A percentile compares a stretch with the other conserved stretches of the same genome.
Evolutionary conservation across 1,140 invertebrate genomes (phyloP).

Genomic region (Neodiprion virginianus): DNA sequence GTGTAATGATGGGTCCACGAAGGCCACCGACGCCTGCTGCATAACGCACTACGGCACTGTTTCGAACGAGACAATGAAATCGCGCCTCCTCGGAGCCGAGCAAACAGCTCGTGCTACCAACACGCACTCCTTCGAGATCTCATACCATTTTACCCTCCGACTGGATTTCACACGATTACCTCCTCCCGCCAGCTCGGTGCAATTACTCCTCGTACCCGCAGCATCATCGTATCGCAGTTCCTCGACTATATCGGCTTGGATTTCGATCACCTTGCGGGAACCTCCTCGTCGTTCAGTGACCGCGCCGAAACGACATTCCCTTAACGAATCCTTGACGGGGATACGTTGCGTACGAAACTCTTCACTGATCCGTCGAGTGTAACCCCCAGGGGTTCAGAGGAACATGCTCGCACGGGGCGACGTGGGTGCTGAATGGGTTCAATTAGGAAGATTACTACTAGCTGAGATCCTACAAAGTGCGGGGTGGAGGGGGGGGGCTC

Average conservation of each 20-base stretch:
- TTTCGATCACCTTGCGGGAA: no score
- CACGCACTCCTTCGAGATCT: not conserved
- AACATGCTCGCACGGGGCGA: not conserved
- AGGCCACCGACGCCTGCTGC: conserved; percentile 21
- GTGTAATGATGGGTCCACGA: conserved; percentile 37
- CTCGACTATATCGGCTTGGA: no score
- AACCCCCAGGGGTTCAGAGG: not conserved
- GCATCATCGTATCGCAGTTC: no score
- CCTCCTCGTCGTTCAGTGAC: no score
- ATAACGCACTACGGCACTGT: conserved; percentile 27
- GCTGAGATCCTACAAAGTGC: conserved; percentile 28
- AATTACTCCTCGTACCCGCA: no score
- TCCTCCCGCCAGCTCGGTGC: not conserved
- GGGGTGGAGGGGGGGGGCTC: conserved; percentile 23
- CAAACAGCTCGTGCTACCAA: not conserved
- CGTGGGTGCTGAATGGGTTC: conserved; percentile 12
- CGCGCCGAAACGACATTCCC: no score
- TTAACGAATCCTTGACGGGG: not conserved
- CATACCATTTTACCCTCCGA: not conserved
- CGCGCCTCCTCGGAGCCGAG: conserved; percentile 24
- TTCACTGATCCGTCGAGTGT: not conserved
- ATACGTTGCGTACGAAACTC: not conserved
- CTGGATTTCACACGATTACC: conserved; percentile 1
- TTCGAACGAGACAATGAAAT: conserved; percentile 35
- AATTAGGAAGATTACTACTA: conserved; percentile 39